A percentile compares a stretch with the other conserved stretches of the same genome.
These are phyloP conservation scores for Catostomus latipinnis DNA, from an alignment of 2,797 vertebrate genomes.

Conservation along the genomic window DNA sequence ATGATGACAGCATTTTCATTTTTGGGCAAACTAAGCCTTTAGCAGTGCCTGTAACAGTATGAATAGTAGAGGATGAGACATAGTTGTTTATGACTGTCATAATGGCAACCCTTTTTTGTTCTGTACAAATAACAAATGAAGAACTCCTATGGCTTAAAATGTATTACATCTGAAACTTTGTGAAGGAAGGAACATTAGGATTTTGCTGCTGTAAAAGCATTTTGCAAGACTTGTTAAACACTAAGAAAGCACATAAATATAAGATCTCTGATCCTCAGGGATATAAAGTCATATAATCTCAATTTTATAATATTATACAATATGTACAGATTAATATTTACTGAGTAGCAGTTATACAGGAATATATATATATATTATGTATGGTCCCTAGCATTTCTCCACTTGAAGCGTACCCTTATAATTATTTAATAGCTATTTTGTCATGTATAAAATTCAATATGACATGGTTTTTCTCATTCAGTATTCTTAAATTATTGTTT, in stretches of 20 bases:
- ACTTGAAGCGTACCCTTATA: background rate
- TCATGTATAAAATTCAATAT: slow-evolving; percentile 20
- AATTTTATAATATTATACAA: slow-evolving; percentile 23
- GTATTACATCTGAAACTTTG: slow-evolving; percentile 2
- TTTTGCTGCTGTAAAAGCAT: slow-evolving; percentile 23
- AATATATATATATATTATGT: background rate
- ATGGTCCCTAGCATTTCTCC: background rate
- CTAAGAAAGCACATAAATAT: slow-evolving; percentile 6
- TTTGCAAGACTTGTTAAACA: background rate
- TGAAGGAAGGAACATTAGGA: background rate
- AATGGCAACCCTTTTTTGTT: background rate
- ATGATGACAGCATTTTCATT: too few relatives aligned
- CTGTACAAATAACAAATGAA: background rate
- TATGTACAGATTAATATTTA: slow-evolving; percentile 6
- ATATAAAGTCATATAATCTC: background rate
- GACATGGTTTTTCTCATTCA: slow-evolving; percentile 1
- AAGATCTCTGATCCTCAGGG: slow-evolving; percentile 16
- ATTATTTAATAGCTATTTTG: background rate
- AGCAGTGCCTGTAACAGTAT: background rate
- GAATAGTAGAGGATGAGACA: slow-evolving; percentile 6
- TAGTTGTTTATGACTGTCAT: background rate
- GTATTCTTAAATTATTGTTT: background rate
- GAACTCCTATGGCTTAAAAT: background rate
- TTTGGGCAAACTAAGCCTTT: too few relatives aligned
- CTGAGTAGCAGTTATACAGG: slow-evolving; percentile 6